Evolutionary conservation across 2,797 vertebrate species (phyloP).

Genomic region (Siniperca scherzeri): DNA sequence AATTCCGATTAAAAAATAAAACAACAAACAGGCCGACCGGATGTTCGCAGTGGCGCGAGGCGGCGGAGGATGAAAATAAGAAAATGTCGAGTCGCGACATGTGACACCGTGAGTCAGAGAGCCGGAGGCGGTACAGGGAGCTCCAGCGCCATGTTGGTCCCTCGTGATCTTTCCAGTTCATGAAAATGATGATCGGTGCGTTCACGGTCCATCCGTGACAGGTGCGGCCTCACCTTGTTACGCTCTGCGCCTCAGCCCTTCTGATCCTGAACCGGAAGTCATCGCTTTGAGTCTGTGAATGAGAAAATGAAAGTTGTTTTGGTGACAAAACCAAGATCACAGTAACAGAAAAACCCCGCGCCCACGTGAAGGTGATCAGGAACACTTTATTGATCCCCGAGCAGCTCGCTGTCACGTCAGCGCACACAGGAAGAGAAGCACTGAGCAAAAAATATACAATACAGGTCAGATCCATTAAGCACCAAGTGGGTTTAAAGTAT

Average conservation of each 20-base stretch:
- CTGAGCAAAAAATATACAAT: too few relatives aligned
- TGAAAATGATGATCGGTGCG: conserved; percentile 50
- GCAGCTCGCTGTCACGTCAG: too few relatives aligned
- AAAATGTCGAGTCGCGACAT: fast-evolving
- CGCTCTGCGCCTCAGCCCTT: conserved; percentile 65
- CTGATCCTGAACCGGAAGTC: conserved; percentile 60
- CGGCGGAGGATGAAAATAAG: neutral
- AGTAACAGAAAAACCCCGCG: too few relatives aligned
- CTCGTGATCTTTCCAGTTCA: conserved; percentile 67
- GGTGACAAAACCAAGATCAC: too few relatives aligned
- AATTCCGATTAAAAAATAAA: too few relatives aligned
- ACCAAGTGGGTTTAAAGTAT: too few relatives aligned
- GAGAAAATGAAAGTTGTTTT: too few relatives aligned
- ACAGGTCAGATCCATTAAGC: too few relatives aligned
- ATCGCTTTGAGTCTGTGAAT: too few relatives aligned
- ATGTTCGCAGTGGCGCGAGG: fast-evolving
- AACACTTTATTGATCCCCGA: too few relatives aligned
- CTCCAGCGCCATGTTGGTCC: fast-evolving
- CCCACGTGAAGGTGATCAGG: too few relatives aligned
- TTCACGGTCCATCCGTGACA: conserved; percentile 44
- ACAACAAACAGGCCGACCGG: fast-evolving
- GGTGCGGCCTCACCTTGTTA: conserved; percentile 69
- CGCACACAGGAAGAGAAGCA: too few relatives aligned
- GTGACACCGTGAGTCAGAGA: conserved; percentile 39
- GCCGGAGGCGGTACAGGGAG: fast-evolving